Evolutionary conservation across 2,888 invertebrate genomes (phyloP), one percentile per base, ranked within the genome.

Genomic region (Polietes domitor): DNA sequence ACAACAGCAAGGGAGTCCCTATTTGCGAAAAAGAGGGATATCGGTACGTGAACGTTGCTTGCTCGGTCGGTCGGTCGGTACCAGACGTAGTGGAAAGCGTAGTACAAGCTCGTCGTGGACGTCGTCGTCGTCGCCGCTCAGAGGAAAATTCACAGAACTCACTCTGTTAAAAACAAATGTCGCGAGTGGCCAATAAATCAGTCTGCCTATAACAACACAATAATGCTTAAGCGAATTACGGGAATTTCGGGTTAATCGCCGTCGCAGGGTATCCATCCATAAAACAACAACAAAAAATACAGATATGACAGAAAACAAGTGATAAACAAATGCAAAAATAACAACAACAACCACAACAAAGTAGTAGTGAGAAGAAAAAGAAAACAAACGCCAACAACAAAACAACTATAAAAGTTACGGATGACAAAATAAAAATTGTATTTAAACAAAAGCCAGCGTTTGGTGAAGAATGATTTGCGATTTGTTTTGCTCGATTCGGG

Each of bases 161-260:
- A 68, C 74, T 70, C 50, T 85, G 86, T 87, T 86, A 85, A 78
- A 87, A 85, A 80, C 73, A 81, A 80, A 79, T 83, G 85, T 74
- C 68, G 82, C 75, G 78, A 78, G 80, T 85, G 84, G 68, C 4
- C 81, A 86, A 86, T 86, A 86, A 87, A 85, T 87, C 85, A 86
- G 87, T 87, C 86, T 85, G 82, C 85, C 58, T 77, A 81, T 85
- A 85, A 84, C 86, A 85, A n/a, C n/a, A n/a, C n/a, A n/a, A n/a
- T n/a, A n/a, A 80, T 83, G 80, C 24, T 32, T 37, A 78, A 63
- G 73, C 37, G 68, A 58, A 77, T 47, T 74, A 80, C 70, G 77
- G 61, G 37, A 73, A 61, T 47, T 17, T 75, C 15, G 32, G 68
- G 63, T 65, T 53, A 73, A 73, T 17, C 55, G 41, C 63, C 50